These are phyloP conservation scores for Oscheius myriophilus DNA, from an alignment of 2,888 invertebrate genomes.

Conservation along the genomic window DNA sequence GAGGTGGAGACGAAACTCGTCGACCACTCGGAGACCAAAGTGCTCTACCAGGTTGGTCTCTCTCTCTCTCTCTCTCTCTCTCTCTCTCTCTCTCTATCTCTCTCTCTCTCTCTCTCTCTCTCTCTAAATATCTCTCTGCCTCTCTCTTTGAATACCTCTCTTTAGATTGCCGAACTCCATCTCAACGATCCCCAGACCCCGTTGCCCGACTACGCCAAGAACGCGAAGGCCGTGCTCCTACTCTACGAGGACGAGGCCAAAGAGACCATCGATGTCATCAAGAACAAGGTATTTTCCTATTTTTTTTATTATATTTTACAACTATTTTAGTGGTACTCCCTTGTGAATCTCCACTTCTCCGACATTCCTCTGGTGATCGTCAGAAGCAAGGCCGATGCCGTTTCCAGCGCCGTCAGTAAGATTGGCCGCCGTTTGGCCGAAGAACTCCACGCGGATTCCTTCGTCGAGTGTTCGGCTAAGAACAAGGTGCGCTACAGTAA, in stretches of 20 bases:
- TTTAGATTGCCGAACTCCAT: conserved; percentile 1
- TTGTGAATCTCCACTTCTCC: conserved; percentile 24
- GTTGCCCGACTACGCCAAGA: conserved; percentile 9
- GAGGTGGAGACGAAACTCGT: conserved; percentile 10
- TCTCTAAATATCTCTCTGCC: too few species aligned
- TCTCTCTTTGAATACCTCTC: too few species aligned
- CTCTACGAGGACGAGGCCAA: conserved; percentile 11
- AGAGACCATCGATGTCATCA: conserved; percentile 5
- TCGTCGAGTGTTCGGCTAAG: conserved; percentile 17
- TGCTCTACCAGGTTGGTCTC: too few species aligned
- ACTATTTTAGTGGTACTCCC: conserved; percentile 18
- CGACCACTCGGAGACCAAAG: conserved; percentile 10
- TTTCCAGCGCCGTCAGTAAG: neutral
- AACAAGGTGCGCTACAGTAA: neutral
- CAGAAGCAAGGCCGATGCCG: conserved; percentile 12
- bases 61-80: too few species aligned
- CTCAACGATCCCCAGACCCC: neutral
- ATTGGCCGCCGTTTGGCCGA: neutral
- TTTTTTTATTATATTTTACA: neutral
- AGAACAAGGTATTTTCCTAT: conserved; percentile 4
- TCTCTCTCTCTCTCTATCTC: too few species aligned
- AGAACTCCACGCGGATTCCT: conserved; percentile 5
- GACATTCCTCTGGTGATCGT: conserved; percentile 12
- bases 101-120: too few species aligned
- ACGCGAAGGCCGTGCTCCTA: conserved; percentile 1